Conservation (phyloP, 2,888 invertebrate genomes). For the Willowsia nigromaculata region DNA sequence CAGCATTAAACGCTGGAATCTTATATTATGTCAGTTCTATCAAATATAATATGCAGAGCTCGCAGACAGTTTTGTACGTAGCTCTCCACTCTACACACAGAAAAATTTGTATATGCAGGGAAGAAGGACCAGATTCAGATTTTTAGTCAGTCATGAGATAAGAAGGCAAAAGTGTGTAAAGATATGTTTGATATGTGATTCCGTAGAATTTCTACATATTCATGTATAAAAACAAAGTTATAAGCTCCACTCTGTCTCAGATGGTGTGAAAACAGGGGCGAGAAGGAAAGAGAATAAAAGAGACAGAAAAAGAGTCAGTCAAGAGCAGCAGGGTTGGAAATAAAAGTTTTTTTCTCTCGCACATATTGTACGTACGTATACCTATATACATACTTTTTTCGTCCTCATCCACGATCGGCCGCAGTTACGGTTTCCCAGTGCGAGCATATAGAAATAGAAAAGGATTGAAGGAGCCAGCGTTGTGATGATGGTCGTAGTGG, state of each 20-base stretch:
- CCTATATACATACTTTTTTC: not conserved
- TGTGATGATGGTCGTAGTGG: not conserved
- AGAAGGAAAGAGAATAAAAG: not conserved
- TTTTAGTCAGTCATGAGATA: not conserved
- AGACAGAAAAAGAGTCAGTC: not conserved
- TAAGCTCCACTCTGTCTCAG: not conserved
- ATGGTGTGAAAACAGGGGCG: conserved; percentile 27
- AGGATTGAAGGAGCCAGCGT: not conserved
- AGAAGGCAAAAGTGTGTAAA: not conserved
- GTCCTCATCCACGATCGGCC: not conserved
- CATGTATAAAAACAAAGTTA: not conserved
- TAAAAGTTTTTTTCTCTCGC: not conserved
- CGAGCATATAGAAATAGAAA: not conserved
- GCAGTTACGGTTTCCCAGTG: not conserved
- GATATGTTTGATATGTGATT: not conserved
- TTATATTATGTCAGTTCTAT: not conserved
- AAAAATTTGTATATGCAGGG: no score
- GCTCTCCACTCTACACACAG: no score
- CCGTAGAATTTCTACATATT: not conserved
- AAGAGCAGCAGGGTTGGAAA: not conserved
- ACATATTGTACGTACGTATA: not conserved
- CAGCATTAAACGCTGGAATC: not conserved
- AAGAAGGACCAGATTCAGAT: not conserved
- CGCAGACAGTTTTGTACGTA: not conserved
- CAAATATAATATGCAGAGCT: not conserved